Conservation (phyloP, 2,888 invertebrate species). For the Caenorhabditis virilis region DNA sequence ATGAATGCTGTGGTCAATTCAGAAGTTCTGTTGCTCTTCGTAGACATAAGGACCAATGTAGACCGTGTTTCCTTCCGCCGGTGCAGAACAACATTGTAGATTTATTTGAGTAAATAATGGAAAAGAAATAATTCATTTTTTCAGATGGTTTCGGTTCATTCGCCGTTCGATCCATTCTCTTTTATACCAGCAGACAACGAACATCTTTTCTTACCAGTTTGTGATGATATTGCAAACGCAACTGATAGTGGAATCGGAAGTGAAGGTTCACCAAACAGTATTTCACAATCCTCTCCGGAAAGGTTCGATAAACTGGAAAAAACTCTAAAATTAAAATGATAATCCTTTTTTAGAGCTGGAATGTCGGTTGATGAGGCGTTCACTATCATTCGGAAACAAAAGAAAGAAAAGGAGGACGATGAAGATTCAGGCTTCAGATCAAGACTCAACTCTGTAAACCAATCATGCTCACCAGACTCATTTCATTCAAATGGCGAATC, state of each 20-base stretch:
- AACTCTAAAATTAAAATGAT: too few species aligned
- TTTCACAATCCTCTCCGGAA: constrained; percentile 41
- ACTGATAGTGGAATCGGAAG: constrained; percentile 47
- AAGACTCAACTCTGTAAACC: constrained; percentile 51
- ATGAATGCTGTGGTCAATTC: constrained; percentile 56
- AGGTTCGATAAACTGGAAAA: too few species aligned
- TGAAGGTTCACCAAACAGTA: constrained; percentile 43
- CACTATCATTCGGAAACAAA: constrained; percentile 23
- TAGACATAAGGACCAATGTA: constrained; percentile 63
- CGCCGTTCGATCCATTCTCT: constrained; percentile 50
- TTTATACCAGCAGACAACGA: constrained; percentile 50
- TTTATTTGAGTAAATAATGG: neutral
- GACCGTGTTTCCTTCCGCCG: constrained; percentile 55
- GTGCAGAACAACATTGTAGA: constrained; percentile 41
- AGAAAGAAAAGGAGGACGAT: constrained; percentile 52
- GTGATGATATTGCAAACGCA: constrained; percentile 24
- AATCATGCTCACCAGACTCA: constrained; percentile 51
- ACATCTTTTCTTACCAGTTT: constrained; percentile 26
- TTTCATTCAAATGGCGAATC: constrained; percentile 47
- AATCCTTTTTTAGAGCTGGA: constrained; percentile 15
- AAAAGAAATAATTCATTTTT: constrained; percentile 6
- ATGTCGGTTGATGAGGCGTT: constrained; percentile 28
- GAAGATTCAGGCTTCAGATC: constrained; percentile 65
- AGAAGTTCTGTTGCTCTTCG: constrained; percentile 57
- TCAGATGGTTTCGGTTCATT: constrained; percentile 46